Base-by-base conservation (phyloP, 1,140 invertebrate genomes). In the Portunus trituberculatus region DNA sequence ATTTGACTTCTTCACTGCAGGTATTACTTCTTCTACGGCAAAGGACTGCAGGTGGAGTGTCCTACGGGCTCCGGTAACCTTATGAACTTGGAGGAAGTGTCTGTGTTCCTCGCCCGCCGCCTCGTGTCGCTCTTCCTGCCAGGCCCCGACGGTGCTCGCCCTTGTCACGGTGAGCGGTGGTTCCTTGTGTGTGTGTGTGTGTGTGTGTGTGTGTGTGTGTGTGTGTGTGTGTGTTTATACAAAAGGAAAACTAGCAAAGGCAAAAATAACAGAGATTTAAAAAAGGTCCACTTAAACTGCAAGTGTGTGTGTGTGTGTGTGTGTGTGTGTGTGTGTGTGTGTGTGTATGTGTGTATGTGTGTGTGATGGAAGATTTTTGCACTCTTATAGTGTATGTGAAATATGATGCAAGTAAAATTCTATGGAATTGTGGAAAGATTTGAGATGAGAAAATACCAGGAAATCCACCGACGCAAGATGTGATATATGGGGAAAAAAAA, bases 21-120 rank as follows among this genome's bases (percentile, higher is more conserved):
- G 10, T 97, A 96, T 92, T 96, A 97, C 95, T 97, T 96, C 93
- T 97, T 96, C 96, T 97, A 97, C 96, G 97, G 97, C 0, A 97
- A 97, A 25, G 93, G 88, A 4, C 94, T 97, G n/a, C 97, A 96
- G 92, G 97, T 97, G 14, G 97, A 97, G 95, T 97, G 96, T 95
- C 97, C 97, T 0, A 96, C 96, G 20, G 96, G 97, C 10, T 97
- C 97, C 0, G 96, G 96, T 3, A 96, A 96, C 20, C 94, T 94
- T 20, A 96, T 97, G 97, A 95, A 96, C 8, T 95, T 97, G 32
- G 96, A 96, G 28, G 96, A 97, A 28, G 97, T 97, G 31, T 96
- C 97, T 7, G 95, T 94, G 31, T 96, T 97, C 91, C 93, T 97
- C 25, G 96, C 96, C 20, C 7, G 93, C 25, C 95, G 97, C 76